Evolutionary conservation across 2,797 vertebrate genomes (phyloP), one percentile per base, ranked within the genome.

Genomic region (Megaceryle alcyon): DNA sequence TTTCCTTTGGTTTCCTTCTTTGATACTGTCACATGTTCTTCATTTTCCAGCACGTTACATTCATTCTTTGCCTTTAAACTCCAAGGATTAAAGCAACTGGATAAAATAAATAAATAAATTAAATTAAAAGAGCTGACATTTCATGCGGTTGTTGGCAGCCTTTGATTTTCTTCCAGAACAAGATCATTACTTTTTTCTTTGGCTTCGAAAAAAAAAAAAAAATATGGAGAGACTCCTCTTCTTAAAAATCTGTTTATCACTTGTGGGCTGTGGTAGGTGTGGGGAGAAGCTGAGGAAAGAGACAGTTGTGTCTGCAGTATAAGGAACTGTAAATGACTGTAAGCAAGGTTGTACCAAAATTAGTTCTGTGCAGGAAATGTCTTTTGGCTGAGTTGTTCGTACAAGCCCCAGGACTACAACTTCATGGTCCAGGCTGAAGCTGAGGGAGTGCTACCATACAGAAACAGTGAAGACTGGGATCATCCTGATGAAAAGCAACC

Each of bases 61-160:
- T 98, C 97, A 96, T 97, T 97, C 95, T 95, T 97, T 97, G 96
- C 96, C 97, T 98, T 98, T 97, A 98, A 98, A 97, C 97, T 98
- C 92, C 60, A 95, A 97, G 97, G 98, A 98, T 98, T 97, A 98
- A 98, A 98, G 98, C 97, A 95, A 94, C 92, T 86, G 79, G 88
- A 83, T 94, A 69, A 97, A 96, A 97, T 95, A 97, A 97, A 98
- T 96, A 97, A 95, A 95, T 92, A 97, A 96, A 94, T 95, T 85
- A 97, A 97, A 97, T 97, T 97, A 97, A 98, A 98, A 97, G 96
- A 96, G 92, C 94, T 98, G 97, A 97, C 83, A 96, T 98, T 97
- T 97, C 95, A 90, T 96, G 90, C 92, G 93, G 96, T 94, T 94
- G 92, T 95, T 82, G 90, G 89, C 94, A 97, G 96, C 83, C 97